Evolutionary conservation across 35 echinoderm and acorn worm species (phyloP).

Genomic region (Heliocidaris tuberculata): DNA sequence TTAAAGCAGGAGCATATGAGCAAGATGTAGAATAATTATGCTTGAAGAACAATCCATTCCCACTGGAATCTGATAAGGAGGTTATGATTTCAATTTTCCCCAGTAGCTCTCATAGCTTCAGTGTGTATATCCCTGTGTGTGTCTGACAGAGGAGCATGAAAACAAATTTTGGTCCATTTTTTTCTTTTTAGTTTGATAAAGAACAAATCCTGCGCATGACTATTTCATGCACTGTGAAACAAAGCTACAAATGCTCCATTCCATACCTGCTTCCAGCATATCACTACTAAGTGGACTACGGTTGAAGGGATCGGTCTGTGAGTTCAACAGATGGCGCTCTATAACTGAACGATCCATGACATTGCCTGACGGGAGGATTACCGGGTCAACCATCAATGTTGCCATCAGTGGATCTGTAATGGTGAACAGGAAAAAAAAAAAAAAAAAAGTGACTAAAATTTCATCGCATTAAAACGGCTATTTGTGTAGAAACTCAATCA

Average conservation of each 20-base stretch:
- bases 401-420: conserved; percentile 90
- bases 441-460: not conserved
- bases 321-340: conserved; percentile 94
- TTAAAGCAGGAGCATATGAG: too few relatives aligned
- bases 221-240: not conserved
- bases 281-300: conserved; percentile 74
- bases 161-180: too few relatives aligned
- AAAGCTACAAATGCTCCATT: not conserved
- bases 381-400: conserved; percentile 92
- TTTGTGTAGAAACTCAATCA: too few relatives aligned
- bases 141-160: too few relatives aligned
- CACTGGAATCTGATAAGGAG: too few relatives aligned
- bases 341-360: conserved; percentile 96
- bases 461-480: not conserved
- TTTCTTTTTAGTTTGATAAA: too few relatives aligned
- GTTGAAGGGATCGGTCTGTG: conserved; percentile 95
- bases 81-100: too few relatives aligned
- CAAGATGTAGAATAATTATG: too few relatives aligned
- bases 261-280: conserved; percentile 72
- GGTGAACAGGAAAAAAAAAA: not conserved
- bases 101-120: too few relatives aligned
- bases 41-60: too few relatives aligned
- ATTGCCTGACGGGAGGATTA: conserved; percentile 84
- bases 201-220: too few relatives aligned
- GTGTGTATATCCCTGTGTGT: too few relatives aligned